phyloP scores from a whole-genome alignment of 2,113 vertebrate species.

The Lagenorhynchus albirostris region DNA sequence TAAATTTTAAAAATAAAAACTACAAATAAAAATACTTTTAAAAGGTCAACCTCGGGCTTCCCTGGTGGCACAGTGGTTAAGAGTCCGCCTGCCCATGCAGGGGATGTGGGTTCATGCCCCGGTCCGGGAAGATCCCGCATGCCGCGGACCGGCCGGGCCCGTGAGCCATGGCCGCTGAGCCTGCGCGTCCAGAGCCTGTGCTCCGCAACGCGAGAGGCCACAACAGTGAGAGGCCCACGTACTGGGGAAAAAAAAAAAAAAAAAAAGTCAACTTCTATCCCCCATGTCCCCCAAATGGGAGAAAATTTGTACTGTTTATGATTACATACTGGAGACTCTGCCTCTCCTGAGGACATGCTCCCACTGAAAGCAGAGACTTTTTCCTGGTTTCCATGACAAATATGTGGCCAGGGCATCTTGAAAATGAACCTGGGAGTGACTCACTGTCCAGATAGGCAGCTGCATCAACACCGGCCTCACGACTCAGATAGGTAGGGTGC shows the following conservation, averaged over 20 bases:
- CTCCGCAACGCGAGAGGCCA: too few species aligned
- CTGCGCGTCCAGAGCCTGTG: too few species aligned
- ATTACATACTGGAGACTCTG: background rate
- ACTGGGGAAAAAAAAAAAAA: too few species aligned
- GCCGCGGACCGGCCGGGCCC: too few species aligned
- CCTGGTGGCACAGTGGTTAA: too few species aligned
- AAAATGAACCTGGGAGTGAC: slow-evolving; percentile 1
- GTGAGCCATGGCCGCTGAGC: too few species aligned
- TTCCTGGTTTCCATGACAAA: slow-evolving; percentile 14
- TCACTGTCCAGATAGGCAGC: background rate
- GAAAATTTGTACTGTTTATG: background rate
- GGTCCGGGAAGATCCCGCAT: too few species aligned
- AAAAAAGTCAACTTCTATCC: background rate
- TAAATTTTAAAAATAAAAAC: too few species aligned
- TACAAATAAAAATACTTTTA: background rate
- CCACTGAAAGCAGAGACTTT: background rate
- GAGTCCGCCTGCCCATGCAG: too few species aligned
- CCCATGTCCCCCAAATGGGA: background rate
- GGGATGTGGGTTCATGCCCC: too few species aligned
- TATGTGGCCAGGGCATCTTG: background rate
- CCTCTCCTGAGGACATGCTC: background rate
- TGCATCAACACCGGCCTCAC: background rate
- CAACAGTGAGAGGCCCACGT: too few species aligned
- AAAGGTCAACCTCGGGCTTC: background rate
- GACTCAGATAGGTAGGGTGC: background rate